Base-by-base conservation (phyloP, 2,888 invertebrate species). In the Galerucella pusilla region DNA sequence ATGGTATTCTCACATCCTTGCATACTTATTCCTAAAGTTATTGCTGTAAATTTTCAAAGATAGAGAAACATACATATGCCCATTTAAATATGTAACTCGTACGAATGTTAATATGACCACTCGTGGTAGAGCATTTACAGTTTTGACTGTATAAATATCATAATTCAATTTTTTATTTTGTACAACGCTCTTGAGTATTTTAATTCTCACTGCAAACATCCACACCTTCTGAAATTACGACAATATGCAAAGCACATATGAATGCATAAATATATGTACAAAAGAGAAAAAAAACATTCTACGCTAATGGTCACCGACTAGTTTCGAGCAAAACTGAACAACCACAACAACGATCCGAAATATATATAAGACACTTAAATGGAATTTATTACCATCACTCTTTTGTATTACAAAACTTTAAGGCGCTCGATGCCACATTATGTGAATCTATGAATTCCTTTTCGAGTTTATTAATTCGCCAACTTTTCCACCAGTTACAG, bases 321-420 rank as follows among this genome's bases (percentile, higher is more conserved):
- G 80, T 81, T 81, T 80, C 80, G 81, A 69, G 46, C 60, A 60
- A 42, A 61, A 80, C 81, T 82, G 79, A 75, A 78, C 80, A 78
- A 77, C 76, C 77, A 81, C 82, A 81, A 81, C 80, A 77, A 78
- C 78, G 78, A 79, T 80, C 77, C 81, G 76, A 83, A 83, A 83
- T 82, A 82, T 82, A 82, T 83, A 82, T 82, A 82, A 83, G 81
- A 82, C 81, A 81, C 81, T 82, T 83, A 80, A 80, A 75, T 73
- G 78, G 76, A 80, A 83, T 83, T 83, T 83, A 83, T 81, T 76
- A 72, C 76, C 74, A 73, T 79, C 79, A 80, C 80, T 81, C 80
- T 80, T 81, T 81, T 82, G 82, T 82, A 79, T 81, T 81, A 80
- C 81, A 71, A 80, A 82, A 82, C 79, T 81, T 81, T 78, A 81